phyloP scores from a whole-genome alignment of 1,140 invertebrate genomes.

The Drosophila subobscura region DNA sequence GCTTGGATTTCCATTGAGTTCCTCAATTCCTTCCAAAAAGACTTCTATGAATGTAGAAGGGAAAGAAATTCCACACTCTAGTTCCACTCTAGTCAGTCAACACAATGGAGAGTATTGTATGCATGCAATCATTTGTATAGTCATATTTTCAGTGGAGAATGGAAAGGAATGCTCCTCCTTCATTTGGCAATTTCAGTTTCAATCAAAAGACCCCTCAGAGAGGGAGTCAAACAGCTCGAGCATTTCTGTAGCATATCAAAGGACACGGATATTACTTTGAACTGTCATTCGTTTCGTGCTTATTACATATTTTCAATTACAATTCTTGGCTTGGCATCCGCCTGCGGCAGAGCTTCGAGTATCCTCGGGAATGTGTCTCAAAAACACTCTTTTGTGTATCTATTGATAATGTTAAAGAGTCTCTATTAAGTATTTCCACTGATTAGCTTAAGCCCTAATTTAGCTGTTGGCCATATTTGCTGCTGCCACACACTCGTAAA shows the following conservation, averaged over 20 bases:
- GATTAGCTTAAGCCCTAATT: conserved; percentile 6
- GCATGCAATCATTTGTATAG: too few relatives aligned
- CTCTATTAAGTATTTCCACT: neutral
- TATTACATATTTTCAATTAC: conserved; percentile 23
- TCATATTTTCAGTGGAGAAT: neutral
- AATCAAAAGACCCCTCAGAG: too few relatives aligned
- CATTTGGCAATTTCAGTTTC: neutral
- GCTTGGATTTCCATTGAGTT: neutral
- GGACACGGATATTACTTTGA: conserved; percentile 9
- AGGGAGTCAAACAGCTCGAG: neutral
- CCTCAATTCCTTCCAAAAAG: neutral
- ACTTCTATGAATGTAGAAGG: too few relatives aligned
- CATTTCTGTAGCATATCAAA: neutral
- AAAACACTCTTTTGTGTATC: neutral
- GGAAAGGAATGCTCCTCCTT: neutral
- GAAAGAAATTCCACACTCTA: too few relatives aligned
- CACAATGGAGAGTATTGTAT: too few relatives aligned
- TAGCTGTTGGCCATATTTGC: conserved; percentile 27
- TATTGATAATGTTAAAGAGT: neutral
- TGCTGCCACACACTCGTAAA: conserved; percentile 23
- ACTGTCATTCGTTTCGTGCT: conserved; percentile 14
- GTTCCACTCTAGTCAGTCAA: too few relatives aligned
- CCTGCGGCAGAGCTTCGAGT: neutral
- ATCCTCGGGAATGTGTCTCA: too few relatives aligned
- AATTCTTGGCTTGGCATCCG: neutral